These are phyloP conservation scores for Liposcelis brunnea DNA, from an alignment of 2,888 invertebrate genomes.

Conservation along the genomic window DNA sequence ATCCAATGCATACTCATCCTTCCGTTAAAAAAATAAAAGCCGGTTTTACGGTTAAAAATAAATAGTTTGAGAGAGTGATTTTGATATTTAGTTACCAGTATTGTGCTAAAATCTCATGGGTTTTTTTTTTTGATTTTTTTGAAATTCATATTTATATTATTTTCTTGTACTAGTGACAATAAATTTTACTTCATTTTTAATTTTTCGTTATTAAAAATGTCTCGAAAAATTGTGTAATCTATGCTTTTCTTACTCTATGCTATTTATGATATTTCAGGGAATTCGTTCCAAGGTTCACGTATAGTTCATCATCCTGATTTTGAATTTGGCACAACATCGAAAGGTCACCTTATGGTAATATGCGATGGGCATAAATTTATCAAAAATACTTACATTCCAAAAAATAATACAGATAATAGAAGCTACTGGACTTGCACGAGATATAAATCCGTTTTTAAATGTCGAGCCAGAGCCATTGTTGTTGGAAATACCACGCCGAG, in stretches of 20 bases:
- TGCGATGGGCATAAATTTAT: conserved; percentile 2
- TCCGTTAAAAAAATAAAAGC: neutral
- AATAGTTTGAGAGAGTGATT: neutral
- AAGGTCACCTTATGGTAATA: neutral
- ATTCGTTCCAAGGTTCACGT: no score
- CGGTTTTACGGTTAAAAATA: no score
- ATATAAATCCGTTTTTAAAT: neutral
- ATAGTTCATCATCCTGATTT: neutral
- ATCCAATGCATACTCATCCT: neutral
- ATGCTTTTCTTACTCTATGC: no score
- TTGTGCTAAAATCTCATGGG: no score
- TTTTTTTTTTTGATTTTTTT: no score
- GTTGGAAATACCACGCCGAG: neutral
- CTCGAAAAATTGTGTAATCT: no score
- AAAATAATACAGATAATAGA: neutral
- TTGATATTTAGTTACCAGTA: neutral
- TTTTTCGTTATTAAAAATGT: no score
- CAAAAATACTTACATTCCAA: neutral
- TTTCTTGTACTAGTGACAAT: no score
- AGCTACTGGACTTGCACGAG: conserved; percentile 6
- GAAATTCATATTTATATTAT: no score
- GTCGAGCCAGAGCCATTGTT: neutral
- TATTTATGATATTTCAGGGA: no score
- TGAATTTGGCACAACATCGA: neutral
- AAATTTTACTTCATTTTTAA: no score